Percentiles rank a stretch among this genome's conserved stretches.
These are phyloP conservation scores for Pristionchus entomophagus DNA, from an alignment of 2,888 invertebrate species.

Conservation along the genomic window DNA sequence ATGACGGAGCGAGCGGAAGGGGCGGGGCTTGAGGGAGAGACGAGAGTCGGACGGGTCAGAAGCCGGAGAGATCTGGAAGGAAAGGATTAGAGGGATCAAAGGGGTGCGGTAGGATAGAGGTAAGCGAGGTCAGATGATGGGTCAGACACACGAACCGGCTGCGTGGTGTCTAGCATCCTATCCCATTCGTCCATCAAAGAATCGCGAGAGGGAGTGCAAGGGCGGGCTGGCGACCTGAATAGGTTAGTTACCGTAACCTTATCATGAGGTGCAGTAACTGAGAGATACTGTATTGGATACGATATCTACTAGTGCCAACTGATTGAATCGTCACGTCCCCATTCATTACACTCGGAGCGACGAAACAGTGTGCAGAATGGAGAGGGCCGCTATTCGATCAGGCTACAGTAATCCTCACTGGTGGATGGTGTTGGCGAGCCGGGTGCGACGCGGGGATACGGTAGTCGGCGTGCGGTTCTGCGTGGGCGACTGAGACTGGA, in stretches of 20 bases:
- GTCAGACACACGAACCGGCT: constrained; percentile 6
- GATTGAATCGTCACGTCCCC: too few relatives aligned
- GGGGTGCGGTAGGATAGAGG: background rate
- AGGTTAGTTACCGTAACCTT: too few relatives aligned
- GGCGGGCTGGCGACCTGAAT: background rate
- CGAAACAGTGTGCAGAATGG: too few relatives aligned
- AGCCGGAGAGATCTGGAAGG: constrained; percentile 18
- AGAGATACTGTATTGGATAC: background rate
- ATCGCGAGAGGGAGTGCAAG: background rate
- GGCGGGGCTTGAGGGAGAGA: background rate
- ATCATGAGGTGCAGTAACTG: too few relatives aligned
- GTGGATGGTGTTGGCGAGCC: constrained; percentile 4
- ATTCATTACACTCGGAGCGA: too few relatives aligned
- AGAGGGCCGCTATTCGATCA: too few relatives aligned
- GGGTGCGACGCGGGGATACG: constrained; percentile 2
- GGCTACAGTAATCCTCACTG: constrained; percentile 16
- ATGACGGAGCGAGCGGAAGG: too few relatives aligned
- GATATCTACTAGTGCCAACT: too few relatives aligned
- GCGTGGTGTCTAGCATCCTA: background rate
- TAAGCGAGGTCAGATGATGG: background rate
- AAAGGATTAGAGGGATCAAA: background rate
- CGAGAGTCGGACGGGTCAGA: background rate
- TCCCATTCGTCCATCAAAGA: constrained; percentile 31
- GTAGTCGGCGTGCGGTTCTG: constrained; percentile 38
- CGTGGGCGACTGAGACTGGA: constrained; percentile 33